Base-by-base conservation (phyloP, 2,797 vertebrate genomes). In the Numenius phaeopus region DNA sequence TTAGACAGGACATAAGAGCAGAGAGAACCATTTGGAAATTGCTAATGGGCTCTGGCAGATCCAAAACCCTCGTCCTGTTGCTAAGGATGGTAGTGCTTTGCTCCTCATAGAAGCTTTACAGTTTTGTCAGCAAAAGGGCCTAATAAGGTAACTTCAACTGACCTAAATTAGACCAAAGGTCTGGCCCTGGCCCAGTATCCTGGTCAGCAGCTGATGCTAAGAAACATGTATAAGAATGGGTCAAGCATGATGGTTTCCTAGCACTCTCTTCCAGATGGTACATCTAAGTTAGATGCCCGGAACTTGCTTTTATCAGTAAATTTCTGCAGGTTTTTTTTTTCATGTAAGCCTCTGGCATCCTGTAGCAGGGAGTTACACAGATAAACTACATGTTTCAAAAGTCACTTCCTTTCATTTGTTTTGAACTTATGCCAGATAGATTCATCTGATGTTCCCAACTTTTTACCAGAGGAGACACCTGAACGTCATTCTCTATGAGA, bases 11-110 rank as follows among this genome's bases (percentile, higher is more conserved):
- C 0, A 0, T 30, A 40, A 47, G 42, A 72, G 12, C 16, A 52
- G 37, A 44, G 13, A 39, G 19, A 46, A 65, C 3, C 4, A 12
- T 70, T 57, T 81, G 22, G 37, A 72, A 50, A 65, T 50, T 82
- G 42, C 9, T 62, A 12, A n/a, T 1, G 2, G 23, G 6, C 23
- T 47, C 17, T 47, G 21, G 14, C 19, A 82, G 27, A 54, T 16
- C 11, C 2, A 2, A 70, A 58, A 4, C 11, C 29, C 21, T 34
- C 2, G 0, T 55, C 10, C 26, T 49, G 8, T 37, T 80, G 20
- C 30, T 55, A 22, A 26, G 29, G 55, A 16, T 8, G 3, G 23
- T 30, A 47, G 8, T 21, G 8, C 24, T 92, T 86, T 70, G 20
- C 12, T 81, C 42, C 16, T 81, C 30, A 22, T 8, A n/a, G 57